Percentiles rank a stretch among this genome's conserved stretches.
Evolutionary conservation across 2,888 invertebrate species (phyloP).

Genomic region (Aquatica leii): DNA sequence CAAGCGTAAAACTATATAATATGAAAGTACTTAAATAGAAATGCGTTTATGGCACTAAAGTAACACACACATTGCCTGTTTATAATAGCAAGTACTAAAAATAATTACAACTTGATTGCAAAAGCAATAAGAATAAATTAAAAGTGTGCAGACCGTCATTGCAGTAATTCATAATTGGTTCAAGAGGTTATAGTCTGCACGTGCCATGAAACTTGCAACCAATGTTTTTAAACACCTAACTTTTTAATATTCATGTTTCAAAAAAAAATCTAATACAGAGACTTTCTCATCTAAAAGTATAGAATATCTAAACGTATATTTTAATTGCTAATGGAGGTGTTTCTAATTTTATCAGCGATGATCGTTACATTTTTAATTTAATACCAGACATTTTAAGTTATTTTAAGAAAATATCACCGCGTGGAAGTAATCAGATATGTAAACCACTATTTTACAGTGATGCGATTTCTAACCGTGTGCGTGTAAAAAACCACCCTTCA

Average conservation of each 20-base stretch:
- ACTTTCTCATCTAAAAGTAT: not conserved
- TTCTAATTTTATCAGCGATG: no score
- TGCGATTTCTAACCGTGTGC: no score
- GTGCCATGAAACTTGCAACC: constrained; percentile 1
- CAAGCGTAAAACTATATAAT: no score
- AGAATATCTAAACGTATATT: not conserved
- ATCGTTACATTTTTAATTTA: no score
- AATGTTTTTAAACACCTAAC: not conserved
- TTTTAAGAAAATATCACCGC: no score
- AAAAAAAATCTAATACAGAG: not conserved
- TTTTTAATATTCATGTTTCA: not conserved
- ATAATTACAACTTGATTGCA: not conserved
- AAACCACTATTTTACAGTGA: no score
- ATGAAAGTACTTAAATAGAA: no score
- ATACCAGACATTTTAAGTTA: no score
- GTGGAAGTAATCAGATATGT: no score
- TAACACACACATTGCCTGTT: not conserved
- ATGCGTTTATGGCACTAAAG: no score
- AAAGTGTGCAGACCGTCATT: constrained; percentile 4
- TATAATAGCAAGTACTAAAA: not conserved
- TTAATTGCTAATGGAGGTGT: no score
- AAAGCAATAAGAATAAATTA: not conserved
- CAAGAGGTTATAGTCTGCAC: constrained; percentile 9
- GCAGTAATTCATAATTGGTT: constrained; percentile 7
- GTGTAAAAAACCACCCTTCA: no score